A percentile compares a stretch with the other conserved stretches of the same genome.
Evolutionary conservation across 2,797 vertebrate species (phyloP).

Genomic region (Neomorphus geoffroyi): DNA sequence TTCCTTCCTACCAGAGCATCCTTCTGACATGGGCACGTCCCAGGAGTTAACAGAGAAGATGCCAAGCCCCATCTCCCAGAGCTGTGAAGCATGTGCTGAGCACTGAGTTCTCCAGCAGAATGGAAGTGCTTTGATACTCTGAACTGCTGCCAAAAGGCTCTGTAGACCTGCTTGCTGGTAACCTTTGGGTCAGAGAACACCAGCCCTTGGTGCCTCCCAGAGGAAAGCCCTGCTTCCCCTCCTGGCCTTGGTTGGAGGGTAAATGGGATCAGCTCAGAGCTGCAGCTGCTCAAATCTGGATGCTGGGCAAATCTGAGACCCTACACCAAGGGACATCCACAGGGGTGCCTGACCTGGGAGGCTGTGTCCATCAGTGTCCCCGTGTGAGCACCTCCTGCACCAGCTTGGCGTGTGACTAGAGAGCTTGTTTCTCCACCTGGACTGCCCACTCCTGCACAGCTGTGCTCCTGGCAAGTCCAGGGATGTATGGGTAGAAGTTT

Average conservation of each 20-base stretch:
- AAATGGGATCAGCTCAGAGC: neutral
- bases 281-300: neutral
- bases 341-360: neutral
- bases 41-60: neutral
- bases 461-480: neutral
- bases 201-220: neutral
- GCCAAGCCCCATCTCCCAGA: neutral
- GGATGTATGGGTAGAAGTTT: neutral
- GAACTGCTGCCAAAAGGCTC: neutral
- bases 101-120: neutral
- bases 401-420: neutral
- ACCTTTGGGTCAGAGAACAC: neutral
- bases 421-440: neutral
- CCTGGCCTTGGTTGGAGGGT: neutral
- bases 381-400: neutral
- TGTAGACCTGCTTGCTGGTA: neutral
- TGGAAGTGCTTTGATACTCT: neutral
- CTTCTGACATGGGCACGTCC: rapidly evolving
- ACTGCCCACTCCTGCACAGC: neutral
- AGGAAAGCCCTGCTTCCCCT: neutral
- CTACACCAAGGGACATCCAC: neutral
- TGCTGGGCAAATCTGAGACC: neutral
- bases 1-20: neutral
- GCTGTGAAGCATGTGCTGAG: neutral
- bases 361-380: neutral